These are phyloP conservation scores for Drosophila kikkawai DNA, from an alignment of 1,140 invertebrate genomes.

Conservation along the genomic window DNA sequence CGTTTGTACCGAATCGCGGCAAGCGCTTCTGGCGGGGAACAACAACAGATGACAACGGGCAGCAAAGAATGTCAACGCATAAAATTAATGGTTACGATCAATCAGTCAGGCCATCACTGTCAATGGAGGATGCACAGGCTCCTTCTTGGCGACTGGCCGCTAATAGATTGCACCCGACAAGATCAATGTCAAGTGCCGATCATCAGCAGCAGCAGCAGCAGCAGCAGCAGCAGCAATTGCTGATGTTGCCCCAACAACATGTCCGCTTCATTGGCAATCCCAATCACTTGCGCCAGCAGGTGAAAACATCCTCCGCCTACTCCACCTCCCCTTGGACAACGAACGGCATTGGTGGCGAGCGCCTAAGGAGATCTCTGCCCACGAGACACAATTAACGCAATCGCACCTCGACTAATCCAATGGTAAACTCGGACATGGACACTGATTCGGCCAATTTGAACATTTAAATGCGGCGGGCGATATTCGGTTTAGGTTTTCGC, in stretches of 20 bases:
- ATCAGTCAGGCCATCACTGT: slow-evolving; percentile 83
- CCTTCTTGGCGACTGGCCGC: slow-evolving; percentile 50
- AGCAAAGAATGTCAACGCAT: slow-evolving; percentile 79
- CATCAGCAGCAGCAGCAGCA: slow-evolving; percentile 41
- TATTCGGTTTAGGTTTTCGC: slow-evolving; percentile 20
- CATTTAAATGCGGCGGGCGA: slow-evolving; percentile 39
- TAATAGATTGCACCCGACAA: slow-evolving; percentile 80
- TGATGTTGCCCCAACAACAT: slow-evolving; percentile 28
- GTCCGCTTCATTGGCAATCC: slow-evolving; percentile 65
- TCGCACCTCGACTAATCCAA: slow-evolving; percentile 41
- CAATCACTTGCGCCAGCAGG: slow-evolving; percentile 63
- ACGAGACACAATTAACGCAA: slow-evolving; percentile 71
- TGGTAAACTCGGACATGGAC: slow-evolving; percentile 43
- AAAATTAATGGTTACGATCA: slow-evolving; percentile 82
- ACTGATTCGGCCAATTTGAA: slow-evolving; percentile 57
- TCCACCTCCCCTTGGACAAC: not conserved
- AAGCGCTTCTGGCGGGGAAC: slow-evolving; percentile 53
- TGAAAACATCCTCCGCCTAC: slow-evolving; percentile 58
- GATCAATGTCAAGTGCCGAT: slow-evolving; percentile 76
- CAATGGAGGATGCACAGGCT: slow-evolving; percentile 48
- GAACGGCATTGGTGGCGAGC: slow-evolving; percentile 17
- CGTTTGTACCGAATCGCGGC: slow-evolving; percentile 78
- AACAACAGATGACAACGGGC: slow-evolving; percentile 55
- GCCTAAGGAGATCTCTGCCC: slow-evolving; percentile 48
- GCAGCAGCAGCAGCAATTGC: slow-evolving; percentile 29